Percentiles rank a stretch among this genome's conserved stretches.
Conservation (phyloP, 2,797 vertebrate genomes). For the Malacoctenus gilli region DNA sequence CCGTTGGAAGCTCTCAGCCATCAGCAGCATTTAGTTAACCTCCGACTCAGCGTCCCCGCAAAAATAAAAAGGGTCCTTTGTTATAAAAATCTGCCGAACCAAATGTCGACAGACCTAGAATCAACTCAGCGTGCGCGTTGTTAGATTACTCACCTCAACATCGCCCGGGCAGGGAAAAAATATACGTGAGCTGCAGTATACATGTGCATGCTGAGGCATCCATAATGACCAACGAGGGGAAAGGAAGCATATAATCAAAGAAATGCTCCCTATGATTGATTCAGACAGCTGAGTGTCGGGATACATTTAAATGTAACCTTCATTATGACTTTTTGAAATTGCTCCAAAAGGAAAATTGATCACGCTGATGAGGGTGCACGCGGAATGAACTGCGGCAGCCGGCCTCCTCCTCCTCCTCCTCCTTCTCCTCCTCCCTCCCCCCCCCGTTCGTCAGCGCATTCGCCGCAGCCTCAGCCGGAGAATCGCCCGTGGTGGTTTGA, state of each 20-base stretch:
- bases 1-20: neutral
- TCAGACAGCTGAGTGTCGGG: neutral
- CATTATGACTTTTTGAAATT: slow-evolving; percentile 1
- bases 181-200: neutral
- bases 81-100: no score
- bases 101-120: neutral
- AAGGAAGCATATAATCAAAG: neutral
- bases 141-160: neutral
- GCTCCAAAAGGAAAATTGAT: slow-evolving; percentile 17
- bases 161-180: slow-evolving; percentile 4
- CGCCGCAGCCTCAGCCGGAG: slow-evolving; percentile 22
- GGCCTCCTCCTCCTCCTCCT: no score
- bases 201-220: slow-evolving; percentile 1
- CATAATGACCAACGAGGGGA: neutral
- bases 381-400: slow-evolving; percentile 21
- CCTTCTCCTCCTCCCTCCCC: no score
- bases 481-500: slow-evolving; percentile 50
- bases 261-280: neutral
- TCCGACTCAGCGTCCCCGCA: neutral
- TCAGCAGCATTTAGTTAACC: neutral
- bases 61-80: no score
- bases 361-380: neutral
- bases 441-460: slow-evolving; percentile 12
- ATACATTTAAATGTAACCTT: neutral
- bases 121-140: neutral